phyloP scores from a whole-genome alignment of 1,140 invertebrate species.

The Hermetia illucens region DNA sequence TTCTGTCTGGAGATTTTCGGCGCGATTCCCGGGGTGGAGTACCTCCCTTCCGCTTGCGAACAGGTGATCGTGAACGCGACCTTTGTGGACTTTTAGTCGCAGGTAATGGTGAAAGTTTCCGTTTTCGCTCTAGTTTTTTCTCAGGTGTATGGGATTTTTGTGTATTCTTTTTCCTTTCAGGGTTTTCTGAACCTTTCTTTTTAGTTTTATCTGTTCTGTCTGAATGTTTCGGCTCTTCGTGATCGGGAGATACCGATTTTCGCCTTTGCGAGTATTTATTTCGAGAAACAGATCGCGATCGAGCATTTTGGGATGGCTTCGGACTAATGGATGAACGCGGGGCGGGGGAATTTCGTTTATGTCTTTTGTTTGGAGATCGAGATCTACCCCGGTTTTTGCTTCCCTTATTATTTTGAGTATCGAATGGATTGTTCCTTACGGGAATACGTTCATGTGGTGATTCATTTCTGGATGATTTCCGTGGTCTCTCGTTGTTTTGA shows the following conservation, averaged over 20 bases:
- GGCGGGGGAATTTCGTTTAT: neutral
- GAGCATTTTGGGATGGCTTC: neutral
- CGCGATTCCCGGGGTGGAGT: conserved; percentile 9
- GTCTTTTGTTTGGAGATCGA: neutral
- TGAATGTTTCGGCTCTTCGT: too few relatives aligned
- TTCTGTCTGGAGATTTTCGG: conserved; percentile 2
- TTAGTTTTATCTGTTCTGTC: too few relatives aligned
- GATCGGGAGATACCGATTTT: neutral
- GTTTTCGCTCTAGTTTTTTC: neutral
- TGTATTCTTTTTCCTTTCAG: neutral
- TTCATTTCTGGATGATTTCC: neutral
- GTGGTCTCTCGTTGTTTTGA: neutral
- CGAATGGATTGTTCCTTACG: neutral
- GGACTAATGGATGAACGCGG: neutral
- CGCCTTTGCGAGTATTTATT: neutral
- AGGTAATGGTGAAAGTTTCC: too few relatives aligned
- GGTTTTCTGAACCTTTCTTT: neutral
- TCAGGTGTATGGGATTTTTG: neutral
- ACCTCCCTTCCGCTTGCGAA: conserved; percentile 9
- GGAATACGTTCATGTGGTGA: neutral
- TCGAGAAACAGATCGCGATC: neutral
- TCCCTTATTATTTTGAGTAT: neutral
- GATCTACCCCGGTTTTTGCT: neutral
- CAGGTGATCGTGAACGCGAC: conserved; percentile 7
- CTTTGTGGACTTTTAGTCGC: conserved; percentile 8